A percentile compares a stretch with the other conserved stretches of the same genome.
Conservation (phyloP, 64 coral and sea anemone genomes). For the Platygyra sinensis region DNA sequence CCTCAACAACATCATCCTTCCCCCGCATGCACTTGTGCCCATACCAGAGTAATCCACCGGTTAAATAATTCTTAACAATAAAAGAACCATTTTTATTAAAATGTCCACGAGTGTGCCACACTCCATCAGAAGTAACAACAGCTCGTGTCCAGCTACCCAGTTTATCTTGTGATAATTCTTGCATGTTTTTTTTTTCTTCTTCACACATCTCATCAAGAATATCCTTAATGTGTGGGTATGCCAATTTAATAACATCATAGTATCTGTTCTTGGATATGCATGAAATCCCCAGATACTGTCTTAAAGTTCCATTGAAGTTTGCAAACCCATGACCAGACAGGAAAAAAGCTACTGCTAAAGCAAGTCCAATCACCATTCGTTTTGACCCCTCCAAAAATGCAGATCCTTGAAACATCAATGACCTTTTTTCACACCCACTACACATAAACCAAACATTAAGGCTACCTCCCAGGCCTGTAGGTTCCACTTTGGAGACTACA, state of each 20-base stretch:
- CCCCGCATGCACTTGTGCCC: background rate
- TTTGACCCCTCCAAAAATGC: background rate
- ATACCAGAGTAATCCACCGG: background rate
- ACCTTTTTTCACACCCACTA: no score
- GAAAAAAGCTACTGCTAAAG: background rate
- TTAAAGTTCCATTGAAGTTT: background rate
- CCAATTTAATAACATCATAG: background rate
- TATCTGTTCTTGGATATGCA: background rate
- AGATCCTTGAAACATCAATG: background rate
- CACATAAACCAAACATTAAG: background rate
- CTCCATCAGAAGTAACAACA: conserved; percentile 50
- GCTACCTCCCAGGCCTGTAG: no score
- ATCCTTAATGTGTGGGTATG: background rate
- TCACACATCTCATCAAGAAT: background rate
- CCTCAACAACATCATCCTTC: background rate
- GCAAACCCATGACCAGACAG: background rate
- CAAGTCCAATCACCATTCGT: background rate
- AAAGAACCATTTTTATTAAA: conserved; percentile 33
- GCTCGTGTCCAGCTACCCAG: conserved; percentile 47
- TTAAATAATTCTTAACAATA: conserved; percentile 16
- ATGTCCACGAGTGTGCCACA: conserved; percentile 41
- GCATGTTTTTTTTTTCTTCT: background rate
- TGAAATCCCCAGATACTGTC: background rate
- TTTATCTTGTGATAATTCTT: background rate
- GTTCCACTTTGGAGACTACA: no score